phyloP scores from a whole-genome alignment of 2,888 invertebrate species.

The Steromphala cineraria region DNA sequence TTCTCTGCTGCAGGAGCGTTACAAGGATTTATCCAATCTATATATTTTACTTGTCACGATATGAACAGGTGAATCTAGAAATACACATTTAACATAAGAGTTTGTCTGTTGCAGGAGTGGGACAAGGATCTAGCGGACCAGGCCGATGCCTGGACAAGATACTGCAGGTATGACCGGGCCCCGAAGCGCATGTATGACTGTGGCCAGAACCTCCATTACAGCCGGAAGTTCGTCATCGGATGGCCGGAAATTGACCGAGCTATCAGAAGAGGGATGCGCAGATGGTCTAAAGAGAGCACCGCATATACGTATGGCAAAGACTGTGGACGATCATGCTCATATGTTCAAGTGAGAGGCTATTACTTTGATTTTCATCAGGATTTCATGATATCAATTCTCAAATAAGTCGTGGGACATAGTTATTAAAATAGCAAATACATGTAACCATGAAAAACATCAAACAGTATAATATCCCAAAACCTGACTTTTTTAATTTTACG shows the following conservation, averaged over 20 bases:
- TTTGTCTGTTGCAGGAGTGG: constrained; percentile 27
- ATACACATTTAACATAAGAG: too few relatives aligned
- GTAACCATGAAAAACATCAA: too few relatives aligned
- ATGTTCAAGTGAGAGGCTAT: constrained; percentile 39
- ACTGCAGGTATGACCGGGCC: constrained; percentile 31
- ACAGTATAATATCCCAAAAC: too few relatives aligned
- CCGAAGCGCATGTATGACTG: neutral
- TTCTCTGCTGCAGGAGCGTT: constrained; percentile 27
- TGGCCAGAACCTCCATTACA: neutral
- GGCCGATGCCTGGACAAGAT: constrained; percentile 29
- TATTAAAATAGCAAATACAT: too few relatives aligned
- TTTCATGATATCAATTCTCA: too few relatives aligned
- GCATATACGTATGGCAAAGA: neutral
- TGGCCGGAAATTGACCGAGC: neutral
- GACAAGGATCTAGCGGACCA: constrained; percentile 26
- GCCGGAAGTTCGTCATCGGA: neutral
- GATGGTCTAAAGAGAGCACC: neutral
- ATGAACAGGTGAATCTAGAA: too few relatives aligned
- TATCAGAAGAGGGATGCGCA: neutral
- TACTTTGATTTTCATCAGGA: too few relatives aligned
- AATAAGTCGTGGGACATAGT: too few relatives aligned
- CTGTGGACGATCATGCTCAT: constrained; percentile 44
- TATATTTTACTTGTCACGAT: too few relatives aligned
- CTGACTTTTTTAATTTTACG: too few relatives aligned
- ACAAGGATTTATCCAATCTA: constrained; percentile 27